Base-by-base conservation (phyloP, 1,140 invertebrate species). In the Drosophila bocqueti region DNA sequence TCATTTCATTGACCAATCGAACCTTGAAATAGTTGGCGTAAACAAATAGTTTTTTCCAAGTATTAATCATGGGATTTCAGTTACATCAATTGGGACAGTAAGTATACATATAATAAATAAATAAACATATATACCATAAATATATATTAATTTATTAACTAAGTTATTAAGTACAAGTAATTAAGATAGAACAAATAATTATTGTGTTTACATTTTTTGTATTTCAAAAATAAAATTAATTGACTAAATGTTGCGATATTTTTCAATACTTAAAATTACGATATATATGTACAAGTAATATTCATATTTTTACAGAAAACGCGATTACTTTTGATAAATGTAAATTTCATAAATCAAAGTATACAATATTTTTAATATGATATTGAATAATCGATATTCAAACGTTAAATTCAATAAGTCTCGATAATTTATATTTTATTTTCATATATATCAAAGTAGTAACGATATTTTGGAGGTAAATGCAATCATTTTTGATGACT, bases 1-100 rank as follows among this genome's bases (percentile, higher is more conserved):
- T 67, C 54, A 64, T 64, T 64, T 67, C 64, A 64, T 64, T 67
- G 64, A 47, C 64, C 64, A 63, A 63, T 18, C 58, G 57, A 66
- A 62, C 63, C 64, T 66, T 66, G 64, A 64, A 66, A 29, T 46
- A 58, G 21, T 43, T 43, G 59, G 21, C 40, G 64, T 66, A 66
- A 66, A 66, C 64, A 66, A 66, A 47, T 31, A 26, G 31, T 36
- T 62, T 66, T 66, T 26, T 24, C 24, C 16, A 16, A 29, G 18
- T n/a, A 36, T 36, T 54, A 34, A 34, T 36, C 50, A 36, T 55
- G 13, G 34, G 4, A 15, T 21, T 55, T 38, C 15, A 36, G 13
- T 38, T 38, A 16, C 31, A 38, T 9, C 34, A 36, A 54, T 54
- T 54, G 4, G 18, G 3, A 7, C 49, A 52, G 18, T 31, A 52